Conservation (phyloP, 1,140 invertebrate species). For the Tribolium castaneum region DNA sequence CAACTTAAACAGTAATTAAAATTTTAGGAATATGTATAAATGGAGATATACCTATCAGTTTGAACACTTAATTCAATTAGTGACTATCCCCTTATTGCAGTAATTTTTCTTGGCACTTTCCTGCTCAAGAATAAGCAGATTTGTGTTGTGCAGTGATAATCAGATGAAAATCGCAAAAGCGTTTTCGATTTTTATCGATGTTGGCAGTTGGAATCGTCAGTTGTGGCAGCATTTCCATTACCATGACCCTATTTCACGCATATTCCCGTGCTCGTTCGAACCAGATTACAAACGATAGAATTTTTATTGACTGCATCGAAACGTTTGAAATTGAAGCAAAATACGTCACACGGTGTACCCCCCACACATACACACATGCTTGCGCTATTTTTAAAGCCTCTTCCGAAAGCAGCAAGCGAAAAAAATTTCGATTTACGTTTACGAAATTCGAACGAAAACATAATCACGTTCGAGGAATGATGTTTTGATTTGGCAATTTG, state of each 20-base stretch:
- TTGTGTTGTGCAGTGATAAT: neutral
- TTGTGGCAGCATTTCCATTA: conserved; percentile 14
- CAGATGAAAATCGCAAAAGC: too few species aligned
- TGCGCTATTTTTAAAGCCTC: neutral
- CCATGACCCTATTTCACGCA: conserved; percentile 33
- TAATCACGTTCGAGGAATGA: neutral
- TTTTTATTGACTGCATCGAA: conserved; percentile 35
- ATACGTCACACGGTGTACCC: neutral
- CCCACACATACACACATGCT: conserved; percentile 5
- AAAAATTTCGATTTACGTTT: neutral
- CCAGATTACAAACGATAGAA: conserved; percentile 30
- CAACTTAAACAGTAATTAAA: too few species aligned
- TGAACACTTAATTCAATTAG: too few species aligned
- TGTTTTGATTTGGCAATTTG: conserved; percentile 26
- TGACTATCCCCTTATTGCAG: too few species aligned
- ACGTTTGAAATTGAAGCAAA: conserved; percentile 29
- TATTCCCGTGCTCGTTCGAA: conserved; percentile 17
- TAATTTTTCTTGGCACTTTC: too few species aligned
- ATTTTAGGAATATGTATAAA: too few species aligned
- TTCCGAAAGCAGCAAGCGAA: neutral
- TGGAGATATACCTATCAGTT: too few species aligned
- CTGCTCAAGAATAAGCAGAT: neutral
- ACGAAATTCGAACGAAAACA: conserved; percentile 34
- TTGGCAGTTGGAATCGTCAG: neutral
- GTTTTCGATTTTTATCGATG: too few species aligned